Base-by-base conservation (phyloP, 2,888 invertebrate species). In the Argyra leucocephala region DNA sequence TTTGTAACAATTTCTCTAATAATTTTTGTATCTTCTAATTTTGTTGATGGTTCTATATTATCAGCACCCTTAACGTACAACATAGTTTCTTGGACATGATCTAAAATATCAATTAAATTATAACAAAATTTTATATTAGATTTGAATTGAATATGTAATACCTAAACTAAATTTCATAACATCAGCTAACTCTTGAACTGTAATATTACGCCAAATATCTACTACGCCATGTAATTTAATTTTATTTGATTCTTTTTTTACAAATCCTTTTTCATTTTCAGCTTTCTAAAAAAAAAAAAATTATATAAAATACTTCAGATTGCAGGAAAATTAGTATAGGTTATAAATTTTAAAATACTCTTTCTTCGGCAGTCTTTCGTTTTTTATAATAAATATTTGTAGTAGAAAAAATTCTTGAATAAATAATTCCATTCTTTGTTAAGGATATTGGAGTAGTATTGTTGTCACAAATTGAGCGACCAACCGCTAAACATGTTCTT, bases 151-250 rank as follows among this genome's bases (percentile, higher is more conserved):
- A 3, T 3, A 59, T 9, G 0, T 69, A 74, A 79, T 80, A 86
- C 88, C 87, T 68, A 87, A 73, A 74, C 87, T 82, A 75, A 85
- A 86, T 4, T 82, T 78, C 36, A 90, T 74, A 0, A 86, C 82
- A 62, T 81, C 74, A 0, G 92, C 89, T 65, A 96, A 76, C 72
- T 95, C 88, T 26, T 76, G 74, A 0, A 93, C 87, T 0, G 91
- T 91, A 85, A 95, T 94, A 73, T 89, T 85, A 61, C 84, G 81
- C 91, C 93, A 93, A 68, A 94, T 82, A 62, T 87, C 85, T 0
- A 91, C 80, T 1, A 87, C 81, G 69, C 72, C 73, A 61, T 69
- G 64, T 22, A 69, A 66, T 4, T 67, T 62, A 0, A 71, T 68
- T 67, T 70, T 64, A 7, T 73, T 66, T 59, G 73, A 72, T 24